Conservation (phyloP, 2,888 invertebrate species). For the Ryuthela nishihirai region DNA sequence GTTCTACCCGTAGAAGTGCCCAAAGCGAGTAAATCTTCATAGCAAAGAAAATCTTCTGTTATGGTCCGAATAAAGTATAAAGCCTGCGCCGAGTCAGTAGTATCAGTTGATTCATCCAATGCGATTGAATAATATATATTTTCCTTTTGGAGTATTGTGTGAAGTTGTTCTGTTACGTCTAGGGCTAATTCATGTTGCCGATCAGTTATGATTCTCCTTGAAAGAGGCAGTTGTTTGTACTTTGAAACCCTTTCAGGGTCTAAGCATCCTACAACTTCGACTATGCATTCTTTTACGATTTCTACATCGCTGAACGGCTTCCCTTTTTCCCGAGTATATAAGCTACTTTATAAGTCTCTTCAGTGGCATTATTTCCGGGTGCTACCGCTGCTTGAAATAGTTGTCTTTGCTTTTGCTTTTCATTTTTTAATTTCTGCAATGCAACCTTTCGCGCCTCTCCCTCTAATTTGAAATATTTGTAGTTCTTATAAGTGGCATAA, state of each 20-base stretch:
- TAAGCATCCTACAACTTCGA: not conserved
- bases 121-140: constrained; percentile 7
- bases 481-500: too few species aligned
- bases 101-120: constrained; percentile 5
- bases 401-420: constrained; percentile 4
- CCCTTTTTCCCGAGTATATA: constrained; percentile 4
- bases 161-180: not conserved
- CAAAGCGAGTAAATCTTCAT: constrained; percentile 5
- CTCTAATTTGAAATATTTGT: too few species aligned
- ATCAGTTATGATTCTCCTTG: constrained; percentile 6
- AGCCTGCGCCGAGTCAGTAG: too few species aligned
- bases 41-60: constrained; percentile 5
- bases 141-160: constrained; percentile 2
- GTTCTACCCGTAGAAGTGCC: too few species aligned
- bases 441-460: not conserved
- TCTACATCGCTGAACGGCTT: constrained; percentile 4
- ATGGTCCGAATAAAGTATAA: constrained; percentile 2
- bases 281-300: constrained; percentile 10
- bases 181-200: not conserved
- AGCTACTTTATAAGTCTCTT: constrained; percentile 2
- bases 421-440: not conserved
- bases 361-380: not conserved
- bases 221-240: constrained; percentile 6
- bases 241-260: not conserved
- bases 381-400: not conserved